A percentile compares a stretch with the other conserved stretches of the same genome.
These are phyloP conservation scores for Pseudopipra pipra DNA, from an alignment of 2,113 vertebrate species.

Conservation along the genomic window DNA sequence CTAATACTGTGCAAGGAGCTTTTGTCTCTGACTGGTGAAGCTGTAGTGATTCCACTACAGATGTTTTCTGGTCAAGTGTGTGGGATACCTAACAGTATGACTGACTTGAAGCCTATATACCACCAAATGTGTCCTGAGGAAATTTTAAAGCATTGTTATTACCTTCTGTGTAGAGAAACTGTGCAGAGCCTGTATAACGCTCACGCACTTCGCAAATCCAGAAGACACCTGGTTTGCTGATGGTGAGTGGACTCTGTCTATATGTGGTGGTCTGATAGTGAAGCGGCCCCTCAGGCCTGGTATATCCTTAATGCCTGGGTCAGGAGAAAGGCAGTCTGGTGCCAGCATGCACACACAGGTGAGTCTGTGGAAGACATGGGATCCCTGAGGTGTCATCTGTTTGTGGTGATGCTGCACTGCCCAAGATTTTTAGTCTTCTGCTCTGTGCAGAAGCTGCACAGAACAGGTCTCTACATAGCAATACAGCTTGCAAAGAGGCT, in stretches of 20 bases:
- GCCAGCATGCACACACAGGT: neutral
- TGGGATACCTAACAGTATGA: neutral
- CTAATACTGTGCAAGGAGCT: neutral
- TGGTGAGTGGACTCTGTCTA: neutral
- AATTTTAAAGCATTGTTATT: neutral
- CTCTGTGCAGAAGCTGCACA: neutral
- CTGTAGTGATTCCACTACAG: neutral
- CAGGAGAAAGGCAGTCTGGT: neutral
- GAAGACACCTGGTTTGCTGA: neutral
- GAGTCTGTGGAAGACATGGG: neutral
- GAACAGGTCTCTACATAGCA: neutral
- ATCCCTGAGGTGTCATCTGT: neutral
- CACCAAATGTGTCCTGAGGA: neutral
- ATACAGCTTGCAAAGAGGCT: neutral
- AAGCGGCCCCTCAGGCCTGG: neutral
- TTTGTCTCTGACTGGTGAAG: neutral
- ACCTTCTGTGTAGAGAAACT: neutral
- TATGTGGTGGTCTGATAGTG: neutral
- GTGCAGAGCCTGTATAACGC: neutral
- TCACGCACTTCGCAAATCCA: neutral
- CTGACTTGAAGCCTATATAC: neutral
- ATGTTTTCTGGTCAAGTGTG: neutral
- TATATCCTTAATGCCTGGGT: neutral
- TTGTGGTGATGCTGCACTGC: fast-evolving
- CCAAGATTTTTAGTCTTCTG: neutral